Evolutionary conservation across 2,888 invertebrate genomes (phyloP).

Genomic region (Hydraecia micacea): DNA sequence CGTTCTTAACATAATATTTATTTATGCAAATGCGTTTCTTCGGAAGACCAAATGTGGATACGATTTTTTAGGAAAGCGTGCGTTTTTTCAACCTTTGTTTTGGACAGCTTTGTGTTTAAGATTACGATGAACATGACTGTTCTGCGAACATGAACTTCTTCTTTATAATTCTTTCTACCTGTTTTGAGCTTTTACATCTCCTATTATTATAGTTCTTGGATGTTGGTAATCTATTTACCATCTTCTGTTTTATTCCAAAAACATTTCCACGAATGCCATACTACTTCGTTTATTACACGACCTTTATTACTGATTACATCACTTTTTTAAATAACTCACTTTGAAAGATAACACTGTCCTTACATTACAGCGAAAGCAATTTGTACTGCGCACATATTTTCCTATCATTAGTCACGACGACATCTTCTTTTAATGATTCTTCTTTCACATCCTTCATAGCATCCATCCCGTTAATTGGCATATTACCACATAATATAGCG

Average conservation of each 20-base stretch:
- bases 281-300: not conserved
- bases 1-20: slow-evolving; percentile 62
- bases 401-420: slow-evolving; percentile 24
- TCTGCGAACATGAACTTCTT: not conserved
- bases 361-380: not conserved
- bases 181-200: not conserved
- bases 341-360: slow-evolving; percentile 15
- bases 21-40: slow-evolving; percentile 67
- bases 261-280: not conserved
- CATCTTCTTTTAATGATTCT: not conserved
- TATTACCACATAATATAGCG: slow-evolving; percentile 31
- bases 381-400: not conserved
- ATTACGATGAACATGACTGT: not conserved
- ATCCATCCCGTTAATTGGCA: slow-evolving; percentile 36
- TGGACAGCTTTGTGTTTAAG: not conserved
- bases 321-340: slow-evolving; percentile 4
- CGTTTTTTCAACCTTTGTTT: slow-evolving; percentile 29
- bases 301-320: not conserved
- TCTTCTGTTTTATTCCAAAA: not conserved
- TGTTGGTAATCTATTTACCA: too few species aligned
- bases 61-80: slow-evolving; percentile 43
- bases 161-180: not conserved
- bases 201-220: not conserved
- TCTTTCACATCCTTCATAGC: slow-evolving; percentile 11
- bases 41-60: slow-evolving; percentile 55